These are phyloP conservation scores for Cyclina sinensis DNA, from an alignment of 1,140 invertebrate species.

Conservation along the genomic window DNA sequence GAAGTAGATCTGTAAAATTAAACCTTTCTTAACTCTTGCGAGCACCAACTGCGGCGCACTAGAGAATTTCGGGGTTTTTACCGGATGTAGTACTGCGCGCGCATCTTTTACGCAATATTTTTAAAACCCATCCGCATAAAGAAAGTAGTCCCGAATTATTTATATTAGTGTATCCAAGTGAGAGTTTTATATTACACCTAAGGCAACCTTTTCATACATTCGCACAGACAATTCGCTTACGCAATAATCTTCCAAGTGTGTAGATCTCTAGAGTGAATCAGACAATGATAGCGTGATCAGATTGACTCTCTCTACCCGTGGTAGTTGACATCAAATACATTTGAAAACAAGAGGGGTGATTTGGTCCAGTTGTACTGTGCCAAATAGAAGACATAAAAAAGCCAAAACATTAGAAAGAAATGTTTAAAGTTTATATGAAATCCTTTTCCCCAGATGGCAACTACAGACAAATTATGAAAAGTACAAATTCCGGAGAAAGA, in stretches of 20 bases:
- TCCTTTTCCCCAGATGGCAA: too few species aligned
- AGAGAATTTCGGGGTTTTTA: background rate
- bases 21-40: background rate
- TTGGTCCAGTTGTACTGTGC: too few species aligned
- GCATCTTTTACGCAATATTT: background rate
- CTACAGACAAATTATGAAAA: too few species aligned
- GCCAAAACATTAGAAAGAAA: too few species aligned
- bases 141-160: slow-evolving; percentile 12
- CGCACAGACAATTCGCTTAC: background rate
- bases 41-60: background rate
- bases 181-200: slow-evolving; percentile 5
- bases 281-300: too few species aligned
- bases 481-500: too few species aligned
- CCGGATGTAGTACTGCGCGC: background rate
- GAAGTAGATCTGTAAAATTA: slow-evolving; percentile 10
- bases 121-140: background rate
- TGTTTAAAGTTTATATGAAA: too few species aligned
- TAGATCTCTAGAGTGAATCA: background rate
- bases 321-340: too few species aligned
- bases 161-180: background rate
- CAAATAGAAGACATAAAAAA: too few species aligned
- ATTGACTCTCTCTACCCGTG: too few species aligned
- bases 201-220: background rate
- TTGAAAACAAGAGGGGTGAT: too few species aligned
- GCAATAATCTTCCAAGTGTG: background rate